A percentile compares a stretch with the other conserved stretches of the same genome.
phyloP scores from a whole-genome alignment of 2,113 vertebrate genomes.

The Nothoprocta perdicaria region DNA sequence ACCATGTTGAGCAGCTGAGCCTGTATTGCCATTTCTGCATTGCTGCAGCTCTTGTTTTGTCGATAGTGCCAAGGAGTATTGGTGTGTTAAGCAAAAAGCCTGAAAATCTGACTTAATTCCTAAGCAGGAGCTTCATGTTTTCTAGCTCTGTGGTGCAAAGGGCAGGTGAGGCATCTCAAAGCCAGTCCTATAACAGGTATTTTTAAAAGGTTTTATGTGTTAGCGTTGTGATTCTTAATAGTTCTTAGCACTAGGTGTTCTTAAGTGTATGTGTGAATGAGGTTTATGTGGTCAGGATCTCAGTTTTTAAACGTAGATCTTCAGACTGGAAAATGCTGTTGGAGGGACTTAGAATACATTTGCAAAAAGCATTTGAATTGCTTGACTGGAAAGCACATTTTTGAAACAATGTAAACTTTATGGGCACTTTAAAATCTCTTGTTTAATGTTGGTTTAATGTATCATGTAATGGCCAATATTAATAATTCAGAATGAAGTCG shows the following conservation, averaged over 20 bases:
- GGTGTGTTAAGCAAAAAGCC: background rate
- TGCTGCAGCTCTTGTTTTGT: background rate
- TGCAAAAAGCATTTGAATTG: background rate
- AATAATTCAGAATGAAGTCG: background rate
- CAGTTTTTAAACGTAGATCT: background rate
- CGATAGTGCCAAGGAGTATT: background rate
- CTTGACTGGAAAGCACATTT: background rate
- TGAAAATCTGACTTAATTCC: background rate
- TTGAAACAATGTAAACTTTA: background rate
- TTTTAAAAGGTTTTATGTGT: background rate
- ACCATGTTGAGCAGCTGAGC: background rate
- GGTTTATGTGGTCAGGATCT: background rate
- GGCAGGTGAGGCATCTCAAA: background rate
- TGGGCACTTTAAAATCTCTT: background rate
- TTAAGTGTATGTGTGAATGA: background rate
- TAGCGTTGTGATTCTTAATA: background rate
- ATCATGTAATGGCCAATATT: background rate
- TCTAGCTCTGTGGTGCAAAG: background rate
- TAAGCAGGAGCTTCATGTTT: background rate
- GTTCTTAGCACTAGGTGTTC: background rate
- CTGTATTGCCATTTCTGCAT: background rate
- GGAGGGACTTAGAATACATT: background rate
- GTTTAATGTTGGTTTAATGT: background rate
- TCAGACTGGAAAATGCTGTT: background rate
- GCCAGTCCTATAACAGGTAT: background rate